Evolutionary conservation across 2,888 invertebrate genomes (phyloP).

Genomic region (Pomacea canaliculata): DNA sequence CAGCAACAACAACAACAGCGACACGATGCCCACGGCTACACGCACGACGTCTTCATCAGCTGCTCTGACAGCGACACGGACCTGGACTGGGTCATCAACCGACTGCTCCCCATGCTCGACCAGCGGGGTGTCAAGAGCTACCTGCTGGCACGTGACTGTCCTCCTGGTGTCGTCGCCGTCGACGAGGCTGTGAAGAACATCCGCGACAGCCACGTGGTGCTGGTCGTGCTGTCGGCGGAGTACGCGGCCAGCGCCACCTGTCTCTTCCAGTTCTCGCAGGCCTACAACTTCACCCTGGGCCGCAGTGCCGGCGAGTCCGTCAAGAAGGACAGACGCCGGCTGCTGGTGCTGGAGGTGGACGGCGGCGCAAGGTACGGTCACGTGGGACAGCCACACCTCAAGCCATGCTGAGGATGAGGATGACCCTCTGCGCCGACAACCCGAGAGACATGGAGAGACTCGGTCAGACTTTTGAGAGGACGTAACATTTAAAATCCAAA

Average conservation of each 20-base stretch:
- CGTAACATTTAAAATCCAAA: too few species aligned
- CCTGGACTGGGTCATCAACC: slow-evolving; percentile 4
- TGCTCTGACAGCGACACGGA: slow-evolving; percentile 3
- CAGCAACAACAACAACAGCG: not conserved
- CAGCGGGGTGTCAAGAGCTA: not conserved
- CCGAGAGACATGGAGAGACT: not conserved
- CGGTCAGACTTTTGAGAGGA: too few species aligned
- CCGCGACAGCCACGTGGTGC: slow-evolving; percentile 5
- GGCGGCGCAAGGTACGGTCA: not conserved
- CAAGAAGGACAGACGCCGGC: not conserved
- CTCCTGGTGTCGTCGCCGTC: slow-evolving; percentile 6
- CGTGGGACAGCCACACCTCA: slow-evolving; percentile 2
- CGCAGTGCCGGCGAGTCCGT: not conserved
- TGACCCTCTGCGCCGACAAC: not conserved
- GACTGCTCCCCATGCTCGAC: not conserved
- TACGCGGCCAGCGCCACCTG: slow-evolving; percentile 7
- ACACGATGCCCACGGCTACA: not conserved
- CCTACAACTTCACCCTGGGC: slow-evolving; percentile 11
- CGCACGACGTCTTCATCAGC: slow-evolving; percentile 18
- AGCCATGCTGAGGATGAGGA: slow-evolving; percentile 15
- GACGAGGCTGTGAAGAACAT: slow-evolving; percentile 10
- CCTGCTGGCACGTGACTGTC: slow-evolving; percentile 7
- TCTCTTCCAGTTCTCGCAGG: slow-evolving; percentile 13
- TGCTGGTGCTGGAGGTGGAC: slow-evolving; percentile 1
- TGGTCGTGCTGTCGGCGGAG: slow-evolving; percentile 9